phyloP scores from a whole-genome alignment of 1,140 invertebrate genomes.

The Argopecten irradians region DNA sequence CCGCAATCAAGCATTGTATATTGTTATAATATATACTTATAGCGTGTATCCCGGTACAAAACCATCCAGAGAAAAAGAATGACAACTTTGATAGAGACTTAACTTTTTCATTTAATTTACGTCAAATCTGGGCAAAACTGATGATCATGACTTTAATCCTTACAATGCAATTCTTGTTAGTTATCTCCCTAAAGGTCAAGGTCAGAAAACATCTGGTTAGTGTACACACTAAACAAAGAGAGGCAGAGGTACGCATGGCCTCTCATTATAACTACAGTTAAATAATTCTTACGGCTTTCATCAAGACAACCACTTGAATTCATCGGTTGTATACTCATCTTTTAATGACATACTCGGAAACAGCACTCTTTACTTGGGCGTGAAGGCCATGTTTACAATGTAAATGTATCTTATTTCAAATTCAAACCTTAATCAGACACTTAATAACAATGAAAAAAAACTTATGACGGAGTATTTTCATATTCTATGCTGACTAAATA shows the following conservation, averaged over 20 bases:
- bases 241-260: neutral
- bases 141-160: neutral
- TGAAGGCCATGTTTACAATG: neutral
- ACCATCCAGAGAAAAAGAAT: too few species aligned
- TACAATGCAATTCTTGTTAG: neutral
- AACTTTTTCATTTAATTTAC: neutral
- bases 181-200: neutral
- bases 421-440: too few species aligned
- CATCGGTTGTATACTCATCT: neutral
- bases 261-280: neutral
- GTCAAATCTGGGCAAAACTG: constrained; percentile 21
- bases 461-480: too few species aligned
- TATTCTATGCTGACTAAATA: too few species aligned
- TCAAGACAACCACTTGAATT: neutral
- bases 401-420: too few species aligned
- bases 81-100: too few species aligned
- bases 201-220: neutral
- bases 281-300: neutral
- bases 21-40: too few species aligned
- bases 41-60: too few species aligned
- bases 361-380: neutral
- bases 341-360: neutral
- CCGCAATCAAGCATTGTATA: too few species aligned
- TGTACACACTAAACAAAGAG: neutral
- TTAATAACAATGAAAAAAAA: too few species aligned